A percentile compares a stretch with the other conserved stretches of the same genome.
Conservation (phyloP, 2,797 vertebrate species). For the Hippoglossus hippoglossus region DNA sequence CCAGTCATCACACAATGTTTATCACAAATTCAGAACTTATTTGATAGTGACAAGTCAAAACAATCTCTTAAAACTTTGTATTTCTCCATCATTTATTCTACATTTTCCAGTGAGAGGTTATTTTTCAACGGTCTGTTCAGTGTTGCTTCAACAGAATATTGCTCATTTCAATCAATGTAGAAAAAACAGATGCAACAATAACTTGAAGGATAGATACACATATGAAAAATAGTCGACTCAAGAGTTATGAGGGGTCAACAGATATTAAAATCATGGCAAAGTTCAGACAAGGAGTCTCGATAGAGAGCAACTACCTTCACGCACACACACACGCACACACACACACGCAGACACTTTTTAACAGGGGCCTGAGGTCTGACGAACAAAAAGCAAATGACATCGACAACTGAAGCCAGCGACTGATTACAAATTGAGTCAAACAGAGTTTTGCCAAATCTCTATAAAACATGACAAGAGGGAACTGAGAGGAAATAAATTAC, state of each 20-base stretch:
- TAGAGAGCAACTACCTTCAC: neutral
- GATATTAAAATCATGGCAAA: slow-evolving; percentile 22
- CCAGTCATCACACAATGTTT: no score
- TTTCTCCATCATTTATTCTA: no score
- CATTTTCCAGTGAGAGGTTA: no score
- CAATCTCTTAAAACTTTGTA: no score
- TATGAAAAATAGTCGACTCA: no score
- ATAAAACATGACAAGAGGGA: slow-evolving; percentile 14
- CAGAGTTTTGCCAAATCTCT: neutral
- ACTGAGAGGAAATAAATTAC: slow-evolving; percentile 28
- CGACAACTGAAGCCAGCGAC: slow-evolving; percentile 14
- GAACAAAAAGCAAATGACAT: neutral
- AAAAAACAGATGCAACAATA: neutral
- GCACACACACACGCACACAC: no score
- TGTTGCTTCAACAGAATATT: neutral
- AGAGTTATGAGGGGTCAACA: neutral
- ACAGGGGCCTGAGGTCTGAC: slow-evolving; percentile 5
- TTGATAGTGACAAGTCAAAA: no score
- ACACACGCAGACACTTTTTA: neutral
- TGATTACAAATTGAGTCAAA: slow-evolving; percentile 13
- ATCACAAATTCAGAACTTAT: no score
- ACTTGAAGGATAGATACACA: neutral
- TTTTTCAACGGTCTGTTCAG: neutral
- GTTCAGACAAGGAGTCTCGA: slow-evolving; percentile 17
- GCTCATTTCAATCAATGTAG: neutral